Conservation (phyloP, 2,888 invertebrate species). For the Chaetogeoica ovagalla region DNA sequence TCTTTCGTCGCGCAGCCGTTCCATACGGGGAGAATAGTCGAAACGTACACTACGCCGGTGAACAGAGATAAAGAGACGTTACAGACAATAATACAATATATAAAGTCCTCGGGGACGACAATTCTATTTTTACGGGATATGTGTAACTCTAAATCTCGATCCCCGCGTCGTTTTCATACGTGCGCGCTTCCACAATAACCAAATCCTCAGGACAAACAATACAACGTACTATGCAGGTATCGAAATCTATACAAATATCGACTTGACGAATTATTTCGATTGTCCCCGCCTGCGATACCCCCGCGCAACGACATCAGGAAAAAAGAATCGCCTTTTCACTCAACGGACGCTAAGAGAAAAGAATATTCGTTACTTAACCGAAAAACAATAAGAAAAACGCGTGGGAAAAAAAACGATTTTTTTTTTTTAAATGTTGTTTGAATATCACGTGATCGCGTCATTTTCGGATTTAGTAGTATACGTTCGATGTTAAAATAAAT, state of each 20-base stretch:
- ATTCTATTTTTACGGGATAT: not conserved
- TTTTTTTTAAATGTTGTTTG: too few species aligned
- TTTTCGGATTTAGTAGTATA: too few species aligned
- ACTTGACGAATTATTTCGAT: not conserved
- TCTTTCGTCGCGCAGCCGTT: not conserved
- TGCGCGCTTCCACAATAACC: not conserved
- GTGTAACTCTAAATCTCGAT: not conserved
- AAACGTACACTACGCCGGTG: not conserved
- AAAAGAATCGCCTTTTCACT: too few species aligned
- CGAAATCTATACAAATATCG: not conserved
- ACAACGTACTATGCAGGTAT: not conserved
- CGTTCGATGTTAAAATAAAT: too few species aligned
- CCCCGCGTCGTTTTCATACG: not conserved
- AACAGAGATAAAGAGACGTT: too few species aligned
- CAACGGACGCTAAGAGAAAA: too few species aligned
- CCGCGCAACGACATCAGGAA: not conserved
- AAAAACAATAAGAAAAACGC: too few species aligned
- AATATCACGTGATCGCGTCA: too few species aligned
- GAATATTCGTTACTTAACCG: too few species aligned
- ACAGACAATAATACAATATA: too few species aligned
- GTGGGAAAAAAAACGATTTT: too few species aligned
- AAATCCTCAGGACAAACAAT: not conserved
- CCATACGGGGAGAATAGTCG: not conserved
- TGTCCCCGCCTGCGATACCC: not conserved
- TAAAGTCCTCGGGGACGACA: not conserved